Evolutionary conservation across 1,140 invertebrate genomes (phyloP).

Genomic region (Zaprionus camerounensis): DNA sequence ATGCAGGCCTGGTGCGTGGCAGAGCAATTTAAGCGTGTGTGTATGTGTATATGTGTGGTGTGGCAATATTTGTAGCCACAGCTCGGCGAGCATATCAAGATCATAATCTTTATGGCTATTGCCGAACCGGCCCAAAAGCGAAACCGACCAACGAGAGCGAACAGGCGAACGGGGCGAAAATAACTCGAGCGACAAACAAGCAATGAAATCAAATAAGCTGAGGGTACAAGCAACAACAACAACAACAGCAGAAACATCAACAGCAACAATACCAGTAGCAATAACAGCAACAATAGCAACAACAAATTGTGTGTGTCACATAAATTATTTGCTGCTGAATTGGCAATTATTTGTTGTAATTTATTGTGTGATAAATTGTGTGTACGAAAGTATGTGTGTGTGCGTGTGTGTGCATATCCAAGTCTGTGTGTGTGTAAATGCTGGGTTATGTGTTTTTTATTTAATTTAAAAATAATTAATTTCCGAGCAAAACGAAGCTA

Average conservation of each 20-base stretch:
- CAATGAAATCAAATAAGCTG: slow-evolving; percentile 59
- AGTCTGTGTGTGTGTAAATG: slow-evolving; percentile 9
- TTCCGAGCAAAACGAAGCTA: slow-evolving; percentile 37
- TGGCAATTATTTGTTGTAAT: slow-evolving; percentile 67
- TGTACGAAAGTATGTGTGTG: slow-evolving; percentile 20
- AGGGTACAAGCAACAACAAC: slow-evolving; percentile 36
- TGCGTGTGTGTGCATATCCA: slow-evolving; percentile 13
- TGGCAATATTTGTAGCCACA: slow-evolving; percentile 50
- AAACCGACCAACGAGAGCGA: slow-evolving; percentile 26
- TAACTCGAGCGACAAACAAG: slow-evolving; percentile 55
- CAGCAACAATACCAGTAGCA: slow-evolving; percentile 22
- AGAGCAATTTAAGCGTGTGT: slow-evolving; percentile 37
- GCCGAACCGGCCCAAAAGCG: slow-evolving; percentile 41
- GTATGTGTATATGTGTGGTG: neutral
- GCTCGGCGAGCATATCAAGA: slow-evolving; percentile 51
- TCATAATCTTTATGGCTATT: slow-evolving; percentile 64
- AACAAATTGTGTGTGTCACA: slow-evolving; percentile 62
- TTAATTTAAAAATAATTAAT: slow-evolving; percentile 65
- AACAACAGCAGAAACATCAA: slow-evolving; percentile 15
- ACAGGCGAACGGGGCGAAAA: slow-evolving; percentile 30
- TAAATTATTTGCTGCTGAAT: slow-evolving; percentile 65
- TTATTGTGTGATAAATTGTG: slow-evolving; percentile 63
- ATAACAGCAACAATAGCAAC: slow-evolving; percentile 33
- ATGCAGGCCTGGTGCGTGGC: neutral
- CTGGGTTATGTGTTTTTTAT: slow-evolving; percentile 49